These are phyloP conservation scores for Calliphora vicina DNA, from an alignment of 1,140 invertebrate species.

Conservation along the genomic window DNA sequence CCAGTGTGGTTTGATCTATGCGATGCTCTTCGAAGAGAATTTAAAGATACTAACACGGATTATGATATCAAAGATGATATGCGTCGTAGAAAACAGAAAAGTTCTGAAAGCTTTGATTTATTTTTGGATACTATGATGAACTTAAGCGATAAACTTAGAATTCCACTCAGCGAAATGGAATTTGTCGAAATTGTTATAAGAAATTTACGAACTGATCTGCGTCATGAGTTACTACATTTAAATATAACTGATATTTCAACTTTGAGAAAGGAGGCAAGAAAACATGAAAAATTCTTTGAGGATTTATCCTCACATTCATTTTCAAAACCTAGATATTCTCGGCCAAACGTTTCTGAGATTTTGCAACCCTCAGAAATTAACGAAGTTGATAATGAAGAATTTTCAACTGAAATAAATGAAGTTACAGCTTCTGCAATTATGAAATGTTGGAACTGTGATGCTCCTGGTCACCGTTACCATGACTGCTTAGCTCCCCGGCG, in stretches of 20 bases:
- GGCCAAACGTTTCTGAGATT: too few relatives aligned
- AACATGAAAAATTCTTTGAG: too few relatives aligned
- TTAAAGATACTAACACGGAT: too few relatives aligned
- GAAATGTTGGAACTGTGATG: conserved; percentile 39
- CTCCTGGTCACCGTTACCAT: conserved; percentile 35
- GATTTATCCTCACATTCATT: too few relatives aligned
- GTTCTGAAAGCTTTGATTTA: conserved; percentile 44
- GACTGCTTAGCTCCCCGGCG: conserved; percentile 23
- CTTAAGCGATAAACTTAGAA: neutral
- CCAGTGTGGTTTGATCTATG: neutral
- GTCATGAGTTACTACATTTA: too few relatives aligned
- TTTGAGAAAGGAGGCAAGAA: too few relatives aligned
- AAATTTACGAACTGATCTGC: too few relatives aligned
- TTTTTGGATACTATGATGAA: neutral
- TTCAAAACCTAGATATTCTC: too few relatives aligned
- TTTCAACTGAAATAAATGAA: neutral
- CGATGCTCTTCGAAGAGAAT: too few relatives aligned
- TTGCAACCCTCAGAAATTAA: neutral
- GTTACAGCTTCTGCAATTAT: neutral
- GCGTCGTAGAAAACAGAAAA: neutral
- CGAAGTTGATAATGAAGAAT: neutral
- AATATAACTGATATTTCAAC: too few relatives aligned
- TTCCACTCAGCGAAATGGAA: neutral
- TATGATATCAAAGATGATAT: neutral
- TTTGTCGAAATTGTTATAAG: neutral